Base-by-base conservation (phyloP, 1,140 invertebrate species). In the Mizuhopecten yessoensis region DNA sequence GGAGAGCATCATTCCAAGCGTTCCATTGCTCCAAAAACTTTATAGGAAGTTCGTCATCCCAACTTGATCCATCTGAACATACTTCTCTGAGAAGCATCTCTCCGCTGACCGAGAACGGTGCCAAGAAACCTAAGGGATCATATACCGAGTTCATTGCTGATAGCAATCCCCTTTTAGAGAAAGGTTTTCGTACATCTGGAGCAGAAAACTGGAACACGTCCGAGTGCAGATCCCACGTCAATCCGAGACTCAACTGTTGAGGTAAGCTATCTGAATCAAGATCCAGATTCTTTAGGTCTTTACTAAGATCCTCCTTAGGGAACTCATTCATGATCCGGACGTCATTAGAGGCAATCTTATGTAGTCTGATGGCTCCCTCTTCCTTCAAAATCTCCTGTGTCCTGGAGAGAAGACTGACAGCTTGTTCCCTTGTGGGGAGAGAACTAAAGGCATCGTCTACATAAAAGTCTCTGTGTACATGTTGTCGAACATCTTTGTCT, bases 21-120 rank as follows among this genome's bases (percentile, higher is more conserved):
- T 88, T 33, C 93, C 93, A 94, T 90, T 49, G 86, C 33, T 88
- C 17, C n/a, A 10, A 17, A 34, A 87, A 42, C 0, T 90, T 23
- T 33, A 57, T 34, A 29, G 90, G 87, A 20, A 92, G 33, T 17
- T 39, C 86, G 10, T 92, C 93, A 86, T 94, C 93, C 93, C 93
- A 94, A 15, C 45, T 89, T 17, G 33, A 33, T 13, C 36, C 20
- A 20, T 34, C 34, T 0, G 34, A 17, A 29, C 57, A n/a, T 9
- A 93, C 29, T 49, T 92, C 20, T 39, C 87, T 86, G 20, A 94
- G 87, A 10, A 94, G n/a, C 20, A 90, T 45, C 88, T 91, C 93
- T n/a, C 90, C 93, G 33, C 39, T 36, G 13, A 94, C 88, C 11
- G 91, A 33, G 23, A 92, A 34, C n/a, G 93, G 93, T n/a, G 91